Evolutionary conservation across 2,797 vertebrate species (phyloP), one percentile per base, ranked within the genome.

Genomic region (Stomatorhinus walkeri): DNA sequence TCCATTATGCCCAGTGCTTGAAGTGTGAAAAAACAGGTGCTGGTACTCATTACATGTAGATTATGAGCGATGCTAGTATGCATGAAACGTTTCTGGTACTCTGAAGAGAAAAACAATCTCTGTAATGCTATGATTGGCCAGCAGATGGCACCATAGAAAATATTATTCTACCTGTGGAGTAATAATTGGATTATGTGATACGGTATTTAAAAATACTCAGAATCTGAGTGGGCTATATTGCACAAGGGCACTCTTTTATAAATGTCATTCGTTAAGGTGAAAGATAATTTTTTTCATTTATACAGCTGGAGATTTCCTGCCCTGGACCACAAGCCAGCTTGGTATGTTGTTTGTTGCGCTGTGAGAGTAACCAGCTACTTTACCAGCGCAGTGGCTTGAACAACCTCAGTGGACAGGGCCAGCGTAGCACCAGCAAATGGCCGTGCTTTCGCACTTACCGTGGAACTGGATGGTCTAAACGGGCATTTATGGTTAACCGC

Each of bases 101-200:
- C 28, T 1, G 64, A 72, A 36, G 64, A 72, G 64, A 72, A 72
- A 72, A 72, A 8, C 28, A 10, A 16, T 12, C 12, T 36, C 4
- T 87, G 85, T 54, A 87, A 54, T 87, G 22, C 51, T 12, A 12
- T n/a, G 2, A 40, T 36, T 52, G 32, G 52, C 85, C 85, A 87
- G 4, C 49, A 87, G 85, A 87, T 24, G 52, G 28, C 85, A 85
- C 46, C 83, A 85, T 16, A 51, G 46, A 85, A 85, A 85, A 48
- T 22, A 43, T 79, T 79, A 43, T 43, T 40, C 36, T 79, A n/a
- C 36, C 72, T 79, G 16, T 79, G 16, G 16, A 43, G 72, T 79
- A 79, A 8, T 79, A 43, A 79, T 79, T 36, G 72, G 32, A 79
- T 79, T 32, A 68, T 32, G 4, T 22, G 24, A 8, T 79, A 19